Evolutionary conservation across 1,140 invertebrate species (phyloP), one percentile per base, ranked within the genome.

Genomic region (Macrotrachela quadricornifera): DNA sequence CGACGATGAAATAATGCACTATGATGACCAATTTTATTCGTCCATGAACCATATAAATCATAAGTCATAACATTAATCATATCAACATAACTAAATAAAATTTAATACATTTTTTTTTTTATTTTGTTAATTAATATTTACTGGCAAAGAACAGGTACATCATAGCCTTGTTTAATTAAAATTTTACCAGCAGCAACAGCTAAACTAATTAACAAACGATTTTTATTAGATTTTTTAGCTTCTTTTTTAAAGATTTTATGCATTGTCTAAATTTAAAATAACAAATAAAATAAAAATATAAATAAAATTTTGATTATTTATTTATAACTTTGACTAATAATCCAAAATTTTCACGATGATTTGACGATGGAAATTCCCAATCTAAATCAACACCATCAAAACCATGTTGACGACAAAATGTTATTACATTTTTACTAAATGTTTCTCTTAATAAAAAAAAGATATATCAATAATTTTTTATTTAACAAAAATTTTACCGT

Each of bases 171-270:
- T 66, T 57, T 38, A 60, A 61, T 59, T 66, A 75, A 58, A 64
- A 63, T 60, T 45, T 62, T 64, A 4, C 73, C 74, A 12, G 76
- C 73, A 10, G 76, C 72, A 11, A 76, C 74, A 10, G 77, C 73
- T n/a, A 76, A 64, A 6, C 74, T 70, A 3, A 78, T 59, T 2
- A 77, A 43, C 63, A 75, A 45, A 64, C 67, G 46, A 60, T 62
- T 14, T 44, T 58, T 64, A 13, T 57, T 56, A 12, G 56, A 56
- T 49, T 52, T 41, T 44, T 60, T 45, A 78, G 80, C 59, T 72
- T 66, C 63, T 15, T 54, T 53, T n/a, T 57, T 76, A 50, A 90
- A 81, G 8, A 77, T 78, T 30, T 72, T 73, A 43, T 78, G 80
- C 1, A 91, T 62, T 64, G 87, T 83, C 51, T 66, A 54, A 11